Evolutionary conservation across 2,888 invertebrate species (phyloP).

Genomic region (Cepaea hortensis): DNA sequence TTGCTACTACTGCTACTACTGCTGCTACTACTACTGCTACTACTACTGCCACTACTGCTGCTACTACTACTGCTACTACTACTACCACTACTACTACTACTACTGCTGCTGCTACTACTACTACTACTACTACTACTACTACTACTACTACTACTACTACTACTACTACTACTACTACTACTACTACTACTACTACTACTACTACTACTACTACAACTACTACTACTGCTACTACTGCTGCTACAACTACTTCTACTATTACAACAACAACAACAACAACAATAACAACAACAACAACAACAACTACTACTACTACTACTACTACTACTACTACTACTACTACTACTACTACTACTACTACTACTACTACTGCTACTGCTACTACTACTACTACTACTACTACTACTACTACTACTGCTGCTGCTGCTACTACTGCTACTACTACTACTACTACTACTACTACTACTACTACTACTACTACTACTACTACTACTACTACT

Average conservation of each 20-base stretch:
- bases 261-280: constrained; percentile 1
- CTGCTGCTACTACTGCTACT: constrained; percentile 26
- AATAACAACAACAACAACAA: not conserved
- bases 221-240: not conserved
- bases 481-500: constrained; percentile 40
- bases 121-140: not conserved
- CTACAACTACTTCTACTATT: not conserved
- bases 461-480: constrained; percentile 38
- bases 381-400: too few relatives aligned
- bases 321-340: too few relatives aligned
- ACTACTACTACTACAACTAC: constrained; percentile 19
- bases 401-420: not conserved
- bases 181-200: constrained; percentile 28
- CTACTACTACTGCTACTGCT: too few relatives aligned
- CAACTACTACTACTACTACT: not conserved
- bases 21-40: too few relatives aligned
- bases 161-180: not conserved
- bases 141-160: too few relatives aligned
- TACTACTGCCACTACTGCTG: too few relatives aligned
- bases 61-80: too few relatives aligned
- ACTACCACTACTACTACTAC: not conserved
- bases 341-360: too few relatives aligned
- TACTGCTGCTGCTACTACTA: not conserved
- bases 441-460: constrained; percentile 39
- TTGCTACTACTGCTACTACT: too few relatives aligned